phyloP scores from a whole-genome alignment of 2,113 vertebrate species.

The Trogon melanurus region DNA sequence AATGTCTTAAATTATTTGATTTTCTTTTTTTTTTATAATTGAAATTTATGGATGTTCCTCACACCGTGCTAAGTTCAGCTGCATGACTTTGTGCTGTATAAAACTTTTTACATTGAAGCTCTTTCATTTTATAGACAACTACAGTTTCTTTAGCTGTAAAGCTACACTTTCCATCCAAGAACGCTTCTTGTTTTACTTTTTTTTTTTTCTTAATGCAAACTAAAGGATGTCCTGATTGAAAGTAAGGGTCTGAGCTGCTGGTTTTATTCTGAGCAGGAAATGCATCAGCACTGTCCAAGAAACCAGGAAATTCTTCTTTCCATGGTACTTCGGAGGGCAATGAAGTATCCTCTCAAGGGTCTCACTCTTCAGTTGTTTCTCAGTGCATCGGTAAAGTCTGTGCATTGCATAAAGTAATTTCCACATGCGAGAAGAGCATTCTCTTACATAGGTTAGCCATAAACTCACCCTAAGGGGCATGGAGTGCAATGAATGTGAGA shows the following conservation, averaged over 20 bases:
- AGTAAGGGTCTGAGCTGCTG: not conserved
- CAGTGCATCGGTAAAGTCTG: rapidly evolving
- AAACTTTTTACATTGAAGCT: not conserved
- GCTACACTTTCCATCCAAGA: too few relatives aligned
- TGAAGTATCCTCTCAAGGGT: not conserved
- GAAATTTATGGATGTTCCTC: not conserved
- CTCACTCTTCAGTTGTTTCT: not conserved
- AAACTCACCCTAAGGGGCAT: not conserved
- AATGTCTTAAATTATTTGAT: not conserved
- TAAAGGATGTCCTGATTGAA: not conserved
- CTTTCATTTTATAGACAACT: not conserved
- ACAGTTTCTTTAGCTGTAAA: not conserved
- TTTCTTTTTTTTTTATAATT: not conserved
- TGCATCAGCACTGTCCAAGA: not conserved
- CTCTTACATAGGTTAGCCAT: not conserved
- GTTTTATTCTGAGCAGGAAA: not conserved
- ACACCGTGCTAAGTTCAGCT: not conserved
- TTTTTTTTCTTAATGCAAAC: not conserved
- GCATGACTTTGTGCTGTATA: not conserved
- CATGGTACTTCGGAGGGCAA: not conserved
- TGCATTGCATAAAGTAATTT: not conserved
- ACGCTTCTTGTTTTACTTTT: too few relatives aligned
- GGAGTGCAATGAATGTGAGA: not conserved
- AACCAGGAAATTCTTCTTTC: not conserved
- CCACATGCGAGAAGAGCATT: not conserved